These are phyloP conservation scores for Adelosebastes latens DNA, from an alignment of 2,797 vertebrate species.

Conservation along the genomic window DNA sequence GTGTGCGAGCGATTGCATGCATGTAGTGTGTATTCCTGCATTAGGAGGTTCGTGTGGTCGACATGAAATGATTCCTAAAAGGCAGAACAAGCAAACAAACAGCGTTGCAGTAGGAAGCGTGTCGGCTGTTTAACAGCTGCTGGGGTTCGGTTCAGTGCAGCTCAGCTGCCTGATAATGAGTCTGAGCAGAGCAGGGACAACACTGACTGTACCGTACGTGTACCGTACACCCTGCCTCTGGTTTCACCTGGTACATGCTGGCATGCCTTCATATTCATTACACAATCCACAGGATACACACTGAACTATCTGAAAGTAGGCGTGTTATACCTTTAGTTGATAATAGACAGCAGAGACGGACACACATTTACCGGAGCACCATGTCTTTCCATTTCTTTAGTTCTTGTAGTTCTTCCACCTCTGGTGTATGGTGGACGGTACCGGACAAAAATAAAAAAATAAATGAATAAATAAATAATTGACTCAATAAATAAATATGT, in stretches of 20 bases:
- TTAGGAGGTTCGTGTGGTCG: slow-evolving; percentile 18
- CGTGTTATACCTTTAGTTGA: not conserved
- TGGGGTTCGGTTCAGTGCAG: slow-evolving; percentile 52
- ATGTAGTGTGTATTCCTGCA: slow-evolving; percentile 25
- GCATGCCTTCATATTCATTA: not conserved
- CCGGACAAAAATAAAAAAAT: no score
- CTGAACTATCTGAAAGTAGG: not conserved
- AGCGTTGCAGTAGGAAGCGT: slow-evolving; percentile 54
- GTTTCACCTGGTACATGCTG: not conserved
- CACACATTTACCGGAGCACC: not conserved
- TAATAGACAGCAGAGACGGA: not conserved
- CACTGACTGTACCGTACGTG: not conserved
- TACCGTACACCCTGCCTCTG: slow-evolving; percentile 43
- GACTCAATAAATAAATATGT: no score
- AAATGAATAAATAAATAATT: no score
- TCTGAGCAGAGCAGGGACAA: slow-evolving; percentile 20
- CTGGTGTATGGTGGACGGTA: no score
- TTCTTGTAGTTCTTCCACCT: no score
- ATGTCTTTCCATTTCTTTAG: not conserved
- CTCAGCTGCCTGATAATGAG: slow-evolving; percentile 55
- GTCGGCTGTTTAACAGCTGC: slow-evolving; percentile 65
- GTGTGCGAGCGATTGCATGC: slow-evolving; percentile 20
- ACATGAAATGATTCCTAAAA: slow-evolving; percentile 64
- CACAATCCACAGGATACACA: not conserved
- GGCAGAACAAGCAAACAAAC: slow-evolving; percentile 67